Base-by-base conservation (phyloP, 2,113 vertebrate genomes). In the Muntiacus muntjak region DNA sequence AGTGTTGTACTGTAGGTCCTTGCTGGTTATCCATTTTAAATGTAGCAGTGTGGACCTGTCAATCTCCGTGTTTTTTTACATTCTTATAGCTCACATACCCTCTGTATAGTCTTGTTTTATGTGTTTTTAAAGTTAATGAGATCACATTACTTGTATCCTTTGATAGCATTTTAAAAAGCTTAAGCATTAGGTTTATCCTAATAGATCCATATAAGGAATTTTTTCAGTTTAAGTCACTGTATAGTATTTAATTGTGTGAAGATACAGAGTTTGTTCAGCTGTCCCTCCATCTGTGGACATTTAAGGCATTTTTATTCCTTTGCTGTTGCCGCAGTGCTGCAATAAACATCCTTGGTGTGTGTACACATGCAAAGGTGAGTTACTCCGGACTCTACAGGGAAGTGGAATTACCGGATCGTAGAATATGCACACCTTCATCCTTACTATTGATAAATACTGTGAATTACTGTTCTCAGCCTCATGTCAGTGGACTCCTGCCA, bases 361-460 rank as follows among this genome's bases (percentile, higher is more conserved):
- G 2, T 33, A 50, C 13, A 13, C 21, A 6, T 8, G 33, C 10
- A n/a, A n/a, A 19, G 40, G 8, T 40, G 13, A 23, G 28, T 54
- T 5, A 4, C 30, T 2, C 7, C 1, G 25, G 10, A 26, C 7
- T 57, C 0, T 23, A 7, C 55, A n/a, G n/a, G 25, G 4, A 14
- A 2, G 19, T 15, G 47, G 36, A 58, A 14, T 12, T 76, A 11
- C 26, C 15, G 14, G 43, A 12, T 3, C 1, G 33, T 25, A 50
- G 83, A 5, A 3, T 94, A 25, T 76, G 19, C 36, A 7, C 0
- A 7, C 30, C 62, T 14, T 36, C 33, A 50, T 19, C 54, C 13
- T 81, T 4, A 9, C 30, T 76, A 43, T 76, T 43, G 6, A 71
- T 25, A 8, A 43, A 36, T 60, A 8, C 3, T 15, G 3, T 57